A percentile compares a stretch with the other conserved stretches of the same genome.
Conservation (phyloP, 1,140 invertebrate species). For the Tribolium castaneum region DNA sequence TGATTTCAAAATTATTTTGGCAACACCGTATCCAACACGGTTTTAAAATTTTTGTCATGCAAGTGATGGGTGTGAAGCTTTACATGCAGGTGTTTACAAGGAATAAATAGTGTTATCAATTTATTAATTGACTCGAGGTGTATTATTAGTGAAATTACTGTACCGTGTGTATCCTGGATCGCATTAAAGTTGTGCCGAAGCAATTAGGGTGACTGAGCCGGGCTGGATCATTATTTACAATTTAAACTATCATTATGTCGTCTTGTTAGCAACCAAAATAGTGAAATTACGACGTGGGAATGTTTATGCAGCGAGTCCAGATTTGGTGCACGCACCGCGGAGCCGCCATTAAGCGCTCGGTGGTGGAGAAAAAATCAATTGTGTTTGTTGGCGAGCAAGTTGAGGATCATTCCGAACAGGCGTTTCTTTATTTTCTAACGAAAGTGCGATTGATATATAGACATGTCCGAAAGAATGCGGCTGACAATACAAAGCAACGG, state of each 20-base stretch:
- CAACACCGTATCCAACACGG: background rate
- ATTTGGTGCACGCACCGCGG: background rate
- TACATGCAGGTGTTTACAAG: too few relatives aligned
- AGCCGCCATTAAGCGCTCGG: background rate
- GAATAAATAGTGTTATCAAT: background rate
- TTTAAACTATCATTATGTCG: conserved; percentile 20
- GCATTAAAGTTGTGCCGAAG: background rate
- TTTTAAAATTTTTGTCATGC: background rate
- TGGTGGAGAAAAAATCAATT: conserved; percentile 14
- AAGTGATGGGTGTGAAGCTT: too few relatives aligned
- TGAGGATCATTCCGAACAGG: conserved; percentile 20
- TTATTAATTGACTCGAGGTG: conserved; percentile 2
- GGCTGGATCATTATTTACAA: conserved; percentile 18
- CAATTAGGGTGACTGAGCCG: conserved; percentile 6
- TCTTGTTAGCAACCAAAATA: conserved; percentile 28
- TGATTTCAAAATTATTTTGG: too few relatives aligned
- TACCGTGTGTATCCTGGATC: background rate
- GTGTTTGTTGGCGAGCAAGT: conserved; percentile 19
- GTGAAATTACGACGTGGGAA: conserved; percentile 18
- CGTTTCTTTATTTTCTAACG: conserved; percentile 30
- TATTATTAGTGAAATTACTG: conserved; percentile 11
- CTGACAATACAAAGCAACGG: conserved; percentile 47
- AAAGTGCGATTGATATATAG: conserved; percentile 46
- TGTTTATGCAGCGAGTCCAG: background rate
- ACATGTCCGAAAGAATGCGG: conserved; percentile 49